phyloP scores from a whole-genome alignment of 2,797 vertebrate species.

The Spinus olivaceus region DNA sequence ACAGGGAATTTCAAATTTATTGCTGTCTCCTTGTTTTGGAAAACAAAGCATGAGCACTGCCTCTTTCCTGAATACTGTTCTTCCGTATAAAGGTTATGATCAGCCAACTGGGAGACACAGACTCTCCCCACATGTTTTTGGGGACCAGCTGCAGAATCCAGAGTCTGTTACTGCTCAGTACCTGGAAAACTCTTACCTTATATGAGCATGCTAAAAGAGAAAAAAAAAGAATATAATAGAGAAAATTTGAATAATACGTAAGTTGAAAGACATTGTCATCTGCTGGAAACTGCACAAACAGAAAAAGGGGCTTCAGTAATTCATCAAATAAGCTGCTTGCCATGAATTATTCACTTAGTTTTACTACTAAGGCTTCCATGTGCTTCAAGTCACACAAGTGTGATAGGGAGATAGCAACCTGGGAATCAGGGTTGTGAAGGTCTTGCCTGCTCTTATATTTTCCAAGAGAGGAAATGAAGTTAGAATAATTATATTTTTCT shows the following conservation, averaged over 20 bases:
- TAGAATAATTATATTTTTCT: constrained; percentile 56
- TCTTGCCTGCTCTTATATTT: constrained; percentile 14
- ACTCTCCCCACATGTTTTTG: not conserved
- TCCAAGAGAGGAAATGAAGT: constrained; percentile 40
- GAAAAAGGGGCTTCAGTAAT: constrained; percentile 5
- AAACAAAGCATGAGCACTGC: not conserved
- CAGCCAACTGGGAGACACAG: not conserved
- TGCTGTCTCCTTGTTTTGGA: not conserved
- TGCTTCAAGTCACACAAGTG: constrained; percentile 23
- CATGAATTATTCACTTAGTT: constrained; percentile 58
- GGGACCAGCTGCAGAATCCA: not conserved
- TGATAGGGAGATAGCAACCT: constrained; percentile 41
- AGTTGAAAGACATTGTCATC: constrained; percentile 14
- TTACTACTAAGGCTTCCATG: constrained; percentile 31
- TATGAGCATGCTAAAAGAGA: not conserved
- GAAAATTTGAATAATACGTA: not conserved
- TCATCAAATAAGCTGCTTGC: constrained; percentile 1
- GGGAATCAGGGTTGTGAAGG: constrained; percentile 27
- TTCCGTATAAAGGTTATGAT: not conserved
- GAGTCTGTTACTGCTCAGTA: not conserved
- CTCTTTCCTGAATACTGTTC: not conserved
- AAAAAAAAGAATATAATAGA: not conserved
- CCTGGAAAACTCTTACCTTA: not conserved
- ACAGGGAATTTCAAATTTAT: not conserved
- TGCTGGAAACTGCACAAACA: not conserved